Base-by-base conservation (phyloP, 2,797 vertebrate genomes). In the Catostomus latipinnis region DNA sequence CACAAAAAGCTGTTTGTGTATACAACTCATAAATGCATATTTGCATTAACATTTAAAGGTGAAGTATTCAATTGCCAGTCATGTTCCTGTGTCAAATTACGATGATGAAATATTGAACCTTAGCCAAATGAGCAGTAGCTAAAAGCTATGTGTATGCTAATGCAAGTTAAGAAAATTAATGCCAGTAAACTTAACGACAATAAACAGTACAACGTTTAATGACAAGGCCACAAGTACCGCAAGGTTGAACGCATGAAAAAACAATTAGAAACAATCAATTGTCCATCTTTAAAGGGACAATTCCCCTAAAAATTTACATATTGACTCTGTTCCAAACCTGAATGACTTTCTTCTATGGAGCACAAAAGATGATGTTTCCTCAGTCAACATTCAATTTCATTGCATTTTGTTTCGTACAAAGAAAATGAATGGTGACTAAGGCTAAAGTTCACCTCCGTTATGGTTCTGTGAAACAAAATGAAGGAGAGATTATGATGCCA, bases 61-160 rank as follows among this genome's bases (percentile, higher is more conserved):
- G 12, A 52, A 71, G 52, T 4, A 58, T 43, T 65, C 57, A 46
- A 60, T 65, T 13, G 14, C 76, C 16, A 58, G 49, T 12, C 58
- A 65, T 18, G 14, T 77, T 14, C 14, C 4, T 16, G 71, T 6
- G 57, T 57, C 65, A 74, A 43, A 68, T 70, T 78, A 67, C 0
- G 1, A 54, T 46, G n/a, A 14, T 34, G 71, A 68, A 82, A 63
- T 45, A 45, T 57, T 1, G 13, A 46, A 58, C 62, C 34, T 13
- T 12, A 61, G 53, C 57, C 76, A 82, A 79, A 75, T 46, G 81
- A 78, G 71, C 53, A 73, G 81, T 12, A 34, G 69, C 45, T 67
- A 71, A 77, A 77, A 10, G 12, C 62, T 18, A 18, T 18, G 16
- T 18, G 16, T 18, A 18, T 18, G 16, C 16, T 18, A 18, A 18